Evolutionary conservation across 2,888 invertebrate species (phyloP).

Genomic region (Linyphia triangularis): DNA sequence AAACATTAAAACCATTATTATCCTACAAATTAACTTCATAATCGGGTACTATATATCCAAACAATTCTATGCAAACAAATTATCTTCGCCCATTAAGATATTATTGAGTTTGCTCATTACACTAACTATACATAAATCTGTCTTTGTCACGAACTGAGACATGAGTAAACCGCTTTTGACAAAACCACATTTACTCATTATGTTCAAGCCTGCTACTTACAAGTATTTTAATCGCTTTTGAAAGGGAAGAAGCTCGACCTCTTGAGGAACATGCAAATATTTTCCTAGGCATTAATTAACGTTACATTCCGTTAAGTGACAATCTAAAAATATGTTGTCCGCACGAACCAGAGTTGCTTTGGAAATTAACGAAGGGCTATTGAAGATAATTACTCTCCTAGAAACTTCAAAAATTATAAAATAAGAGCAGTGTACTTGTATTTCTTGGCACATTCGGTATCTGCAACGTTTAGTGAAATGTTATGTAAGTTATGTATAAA

Average conservation of each 20-base stretch:
- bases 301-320: background rate
- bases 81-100: background rate
- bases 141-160: background rate
- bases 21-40: too few relatives aligned
- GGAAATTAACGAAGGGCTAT: conserved; percentile 12
- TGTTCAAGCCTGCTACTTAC: background rate
- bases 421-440: background rate
- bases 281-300: conserved; percentile 10
- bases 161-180: background rate
- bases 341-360: background rate
- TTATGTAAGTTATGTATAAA: too few relatives aligned
- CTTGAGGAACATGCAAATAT: background rate
- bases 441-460: too few relatives aligned
- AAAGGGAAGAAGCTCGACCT: too few relatives aligned
- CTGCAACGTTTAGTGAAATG: too few relatives aligned
- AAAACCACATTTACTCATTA: background rate
- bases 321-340: conserved; percentile 9
- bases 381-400: background rate
- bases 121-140: background rate
- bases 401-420: background rate
- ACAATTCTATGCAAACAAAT: too few relatives aligned
- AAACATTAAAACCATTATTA: too few relatives aligned
- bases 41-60: too few relatives aligned
- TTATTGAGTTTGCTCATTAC: background rate
- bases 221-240: conserved; percentile 9